Base-by-base conservation (phyloP, 2,888 invertebrate species). In the Cynaeus angustus region DNA sequence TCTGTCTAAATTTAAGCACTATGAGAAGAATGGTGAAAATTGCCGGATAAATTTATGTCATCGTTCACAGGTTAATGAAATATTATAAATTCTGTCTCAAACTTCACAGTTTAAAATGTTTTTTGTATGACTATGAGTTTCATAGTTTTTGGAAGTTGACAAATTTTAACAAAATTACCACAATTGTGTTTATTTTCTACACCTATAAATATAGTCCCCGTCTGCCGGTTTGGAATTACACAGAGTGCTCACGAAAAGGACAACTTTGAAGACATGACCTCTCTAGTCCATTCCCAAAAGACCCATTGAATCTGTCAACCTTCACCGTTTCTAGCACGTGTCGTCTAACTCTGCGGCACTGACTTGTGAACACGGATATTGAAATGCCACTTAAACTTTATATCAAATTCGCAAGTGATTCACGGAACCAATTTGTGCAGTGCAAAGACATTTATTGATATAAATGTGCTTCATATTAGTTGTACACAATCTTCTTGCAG, bases 381-480 rank as follows among this genome's bases (percentile, higher is more conserved):
- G 83, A 81, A 83, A 82, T 81, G 81, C 81, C 82, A 80, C 80
- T 80, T 80, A 78, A 79, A 78, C 79, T 82, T 81, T 80, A 82
- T 80, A 82, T 83, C 82, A 82, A 82, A 82, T 82, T 79, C 79
- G 70, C 77, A 74, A 77, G 79, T 80, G 81, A 80, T 81, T 79
- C 80, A 80, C 78, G 73, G 72, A 56, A 70, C 75, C 76, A 77
- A 78, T 78, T 80, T 75, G 68, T 72, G 74, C 76, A 69, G 70
- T 76, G 72, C 73, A 76, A 77, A 75, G 80, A 80, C 78, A 74
- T 76, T 79, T 80, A 81, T 81, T 80, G 80, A 79, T 79, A 82
- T 78, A 78, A 81, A 81, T 79, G 79, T 71, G 72, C 72, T 70
- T 73, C 71, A 70, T 72, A 67, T 67, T 67, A 67, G 67, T 67